A percentile compares a stretch with the other conserved stretches of the same genome.
Evolutionary conservation across 2,113 vertebrate species (phyloP).

Genomic region (Chaetodon trifascialis): DNA sequence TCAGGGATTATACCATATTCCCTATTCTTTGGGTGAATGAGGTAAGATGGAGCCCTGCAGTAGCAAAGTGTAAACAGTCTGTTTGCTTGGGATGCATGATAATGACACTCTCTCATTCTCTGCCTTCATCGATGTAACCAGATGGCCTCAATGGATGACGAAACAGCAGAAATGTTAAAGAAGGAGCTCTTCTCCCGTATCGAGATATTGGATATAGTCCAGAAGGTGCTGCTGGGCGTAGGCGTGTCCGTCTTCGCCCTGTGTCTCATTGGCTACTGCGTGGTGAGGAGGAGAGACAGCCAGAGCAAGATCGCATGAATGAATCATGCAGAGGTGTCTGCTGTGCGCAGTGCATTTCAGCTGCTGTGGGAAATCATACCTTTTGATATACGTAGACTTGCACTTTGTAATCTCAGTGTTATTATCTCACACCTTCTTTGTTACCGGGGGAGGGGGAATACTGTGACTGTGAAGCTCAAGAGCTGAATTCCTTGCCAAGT

Average conservation of each 20-base stretch:
- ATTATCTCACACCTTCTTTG: slow-evolving; percentile 58
- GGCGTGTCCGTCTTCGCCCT: slow-evolving; percentile 82
- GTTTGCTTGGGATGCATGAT: background rate
- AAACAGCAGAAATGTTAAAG: slow-evolving; percentile 89
- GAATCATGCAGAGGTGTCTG: slow-evolving; percentile 16
- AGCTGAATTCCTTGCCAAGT: slow-evolving; percentile 41
- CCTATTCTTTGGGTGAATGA: slow-evolving; percentile 96
- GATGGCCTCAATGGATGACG: slow-evolving; percentile 89
- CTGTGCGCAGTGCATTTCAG: slow-evolving; percentile 29
- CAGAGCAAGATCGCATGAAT: slow-evolving; percentile 54
- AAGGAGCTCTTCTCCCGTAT: slow-evolving; percentile 80
- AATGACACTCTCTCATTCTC: background rate
- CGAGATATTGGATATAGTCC: slow-evolving; percentile 78
- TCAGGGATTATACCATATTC: slow-evolving; percentile 86
- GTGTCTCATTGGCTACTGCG: slow-evolving; percentile 82
- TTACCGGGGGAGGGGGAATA: slow-evolving; percentile 23
- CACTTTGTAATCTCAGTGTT: slow-evolving; percentile 67
- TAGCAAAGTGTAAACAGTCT: background rate
- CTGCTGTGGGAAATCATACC: slow-evolving; percentile 51
- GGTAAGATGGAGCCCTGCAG: slow-evolving; percentile 79
- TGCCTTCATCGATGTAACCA: slow-evolving; percentile 58
- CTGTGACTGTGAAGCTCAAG: slow-evolving; percentile 72
- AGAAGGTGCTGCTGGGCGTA: slow-evolving; percentile 80
- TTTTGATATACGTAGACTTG: slow-evolving; percentile 65
- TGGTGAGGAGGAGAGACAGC: slow-evolving; percentile 70